These are phyloP conservation scores for Saxidomus purpurata DNA, from an alignment of 1,140 invertebrate genomes.

Conservation along the genomic window DNA sequence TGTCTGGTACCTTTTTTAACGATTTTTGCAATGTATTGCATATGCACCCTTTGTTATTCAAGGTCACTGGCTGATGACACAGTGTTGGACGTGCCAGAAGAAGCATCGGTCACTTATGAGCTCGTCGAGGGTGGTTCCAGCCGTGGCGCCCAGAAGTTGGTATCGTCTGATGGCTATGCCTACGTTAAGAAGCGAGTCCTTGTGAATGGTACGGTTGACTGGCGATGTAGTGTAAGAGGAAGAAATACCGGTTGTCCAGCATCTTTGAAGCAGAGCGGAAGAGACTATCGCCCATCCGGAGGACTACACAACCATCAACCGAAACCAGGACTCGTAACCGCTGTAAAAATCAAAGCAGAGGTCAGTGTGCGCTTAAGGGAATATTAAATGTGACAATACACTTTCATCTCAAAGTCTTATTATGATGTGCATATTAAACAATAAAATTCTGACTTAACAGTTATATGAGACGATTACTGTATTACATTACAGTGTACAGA, in stretches of 20 bases:
- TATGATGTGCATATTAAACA: background rate
- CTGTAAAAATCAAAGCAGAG: conserved; percentile 6
- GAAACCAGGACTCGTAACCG: background rate
- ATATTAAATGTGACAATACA: background rate
- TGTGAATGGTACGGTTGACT: background rate
- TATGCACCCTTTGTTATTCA: background rate
- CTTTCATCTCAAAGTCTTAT: background rate
- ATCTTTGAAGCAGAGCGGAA: background rate
- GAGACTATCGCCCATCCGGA: background rate
- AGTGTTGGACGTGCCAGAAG: background rate
- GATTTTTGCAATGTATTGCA: too few species aligned
- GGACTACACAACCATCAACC: background rate
- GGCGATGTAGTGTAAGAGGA: conserved; percentile 11
- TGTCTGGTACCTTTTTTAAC: background rate
- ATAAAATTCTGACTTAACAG: too few species aligned
- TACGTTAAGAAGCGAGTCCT: conserved; percentile 1
- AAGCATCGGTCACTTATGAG: background rate
- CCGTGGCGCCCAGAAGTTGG: background rate
- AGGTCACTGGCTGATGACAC: background rate
- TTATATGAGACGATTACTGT: too few species aligned
- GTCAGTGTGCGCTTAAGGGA: background rate
- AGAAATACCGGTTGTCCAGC: background rate
- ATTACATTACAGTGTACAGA: too few species aligned
- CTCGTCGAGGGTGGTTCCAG: background rate
- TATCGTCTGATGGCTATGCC: background rate